Evolutionary conservation across 2,113 vertebrate genomes (phyloP), one percentile per base, ranked within the genome.

Genomic region (Taurulus bubalis): DNA sequence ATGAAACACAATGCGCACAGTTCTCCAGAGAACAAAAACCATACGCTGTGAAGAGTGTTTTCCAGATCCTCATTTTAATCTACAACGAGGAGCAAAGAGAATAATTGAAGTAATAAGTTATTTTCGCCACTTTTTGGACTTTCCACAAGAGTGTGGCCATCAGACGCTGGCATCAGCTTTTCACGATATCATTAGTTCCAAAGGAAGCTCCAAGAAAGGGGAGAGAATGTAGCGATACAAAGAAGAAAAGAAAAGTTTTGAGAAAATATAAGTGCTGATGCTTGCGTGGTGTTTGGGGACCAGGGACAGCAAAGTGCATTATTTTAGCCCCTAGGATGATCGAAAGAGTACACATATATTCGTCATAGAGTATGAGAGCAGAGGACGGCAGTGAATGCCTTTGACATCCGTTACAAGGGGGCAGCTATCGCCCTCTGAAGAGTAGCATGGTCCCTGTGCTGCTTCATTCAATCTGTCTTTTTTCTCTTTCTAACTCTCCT

Each of bases 291-390:
- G 80, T 88, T 28, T 75, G 72, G 82, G 59, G 84, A 83, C 56
- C 53, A 36, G 71, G 67, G 75, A 85, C 45, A 71, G 84, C 77
- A 81, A 73, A 87, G 85, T 82, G 82, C 77, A 79, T 91, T 86
- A 84, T 83, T 92, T 91, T 83, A 85, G 74, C 79, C 83, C 65
- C 79, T 14, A 71, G 76, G 82, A 87, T 83, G 87, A 86, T 85
- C 34, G 79, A 90, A 70, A 77, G 73, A 76, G 79, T 81, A 88
- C 89, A 93, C 85, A 90, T 71, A 87, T 83, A 91, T 90, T 91
- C 91, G 79, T 91, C 84, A 82, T 82, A 62, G 42, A 66, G 76
- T 68, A 56, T 72, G 78, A 80, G 86, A 86, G 76, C 83, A 72
- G 64, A 85, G 85, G 84, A 83, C 65, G n/a, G 79, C 45, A 7